Evolutionary conservation across 1,140 invertebrate species (phyloP), one percentile per base, ranked within the genome.

Genomic region (Rhagoletis zephyria): DNA sequence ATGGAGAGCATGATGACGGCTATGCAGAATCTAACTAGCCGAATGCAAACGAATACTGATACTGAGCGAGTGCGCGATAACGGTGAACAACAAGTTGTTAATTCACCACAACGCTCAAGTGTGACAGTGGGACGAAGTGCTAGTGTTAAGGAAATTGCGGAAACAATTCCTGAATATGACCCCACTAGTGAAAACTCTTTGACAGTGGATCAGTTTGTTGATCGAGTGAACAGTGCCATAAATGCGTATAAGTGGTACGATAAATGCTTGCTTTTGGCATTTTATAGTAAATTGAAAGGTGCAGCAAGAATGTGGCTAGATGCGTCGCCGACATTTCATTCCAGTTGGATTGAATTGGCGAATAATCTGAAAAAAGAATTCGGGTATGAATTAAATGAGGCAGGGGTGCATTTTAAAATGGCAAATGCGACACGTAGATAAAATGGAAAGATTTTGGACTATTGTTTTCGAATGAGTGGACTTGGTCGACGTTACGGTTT

Each of bases 391-490:
- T 16, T 48, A 48, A 48, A 48, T 51, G 70, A 74, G 16, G 70
- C 70, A 16, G 42, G 51, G 16, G 42, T 51, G 19, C 45, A 74
- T 74, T 48, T 48, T 45, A 74, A 74, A 74, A 74, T 74, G 70
- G 3, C 70, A 10, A 45, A 48, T 45, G 63, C 45, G 0, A 56
- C n/a, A 19, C 19, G n/a, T 61, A 45, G 9, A 30, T 45, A 30
- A 61, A 56, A 77, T 14, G 88, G 87, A n/a, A 74, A 14, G 1
- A 60, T 86, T 6, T n/a, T 30, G 30, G 88, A 88, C n/a, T 88
- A 88, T 77, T 88, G 88, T 88, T 88, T 88, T 85, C 42, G 87
- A 77, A 77, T 86, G 45, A 40, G 77, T 30, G 85, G 67, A 14
- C 48, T 88, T 9, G 85, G 87, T 30, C 48, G 42, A 42, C 85